A percentile compares a stretch with the other conserved stretches of the same genome.
Evolutionary conservation across 2,797 vertebrate genomes (phyloP).

Genomic region (Pachyuromys duprasi): DNA sequence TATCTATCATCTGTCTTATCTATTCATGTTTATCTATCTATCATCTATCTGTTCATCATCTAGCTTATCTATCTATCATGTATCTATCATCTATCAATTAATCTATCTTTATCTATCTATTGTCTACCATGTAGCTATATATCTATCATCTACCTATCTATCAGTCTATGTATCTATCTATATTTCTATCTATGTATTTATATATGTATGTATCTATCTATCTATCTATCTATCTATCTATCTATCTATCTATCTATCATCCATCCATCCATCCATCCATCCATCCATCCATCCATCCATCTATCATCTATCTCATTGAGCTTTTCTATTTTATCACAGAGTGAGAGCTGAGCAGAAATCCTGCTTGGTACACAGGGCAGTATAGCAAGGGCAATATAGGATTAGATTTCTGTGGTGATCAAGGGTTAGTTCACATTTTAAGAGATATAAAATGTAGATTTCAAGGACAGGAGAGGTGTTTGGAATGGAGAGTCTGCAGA

Average conservation of each 20-base stretch:
- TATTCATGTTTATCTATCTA: too few species aligned
- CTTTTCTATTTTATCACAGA: background rate
- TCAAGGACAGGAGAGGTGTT: background rate
- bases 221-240: background rate
- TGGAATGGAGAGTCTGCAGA: background rate
- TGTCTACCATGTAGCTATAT: background rate
- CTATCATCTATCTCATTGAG: background rate
- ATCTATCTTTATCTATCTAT: background rate
- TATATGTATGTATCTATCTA: background rate
- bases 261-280: background rate
- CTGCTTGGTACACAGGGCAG: background rate
- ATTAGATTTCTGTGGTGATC: background rate
- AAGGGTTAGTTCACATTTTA: background rate
- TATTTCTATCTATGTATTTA: background rate
- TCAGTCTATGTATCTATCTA: background rate
- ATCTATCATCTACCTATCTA: background rate
- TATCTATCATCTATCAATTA: background rate
- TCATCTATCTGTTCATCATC: background rate
- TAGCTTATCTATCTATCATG: background rate
- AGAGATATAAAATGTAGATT: background rate
- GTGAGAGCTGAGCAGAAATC: background rate
- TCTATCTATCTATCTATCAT: background rate
- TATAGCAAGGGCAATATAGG: too few species aligned
- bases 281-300: background rate
- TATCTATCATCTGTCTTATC: too few species aligned